Conservation (phyloP, 2,888 invertebrate genomes). For the Oxyteleia sp. region DNA sequence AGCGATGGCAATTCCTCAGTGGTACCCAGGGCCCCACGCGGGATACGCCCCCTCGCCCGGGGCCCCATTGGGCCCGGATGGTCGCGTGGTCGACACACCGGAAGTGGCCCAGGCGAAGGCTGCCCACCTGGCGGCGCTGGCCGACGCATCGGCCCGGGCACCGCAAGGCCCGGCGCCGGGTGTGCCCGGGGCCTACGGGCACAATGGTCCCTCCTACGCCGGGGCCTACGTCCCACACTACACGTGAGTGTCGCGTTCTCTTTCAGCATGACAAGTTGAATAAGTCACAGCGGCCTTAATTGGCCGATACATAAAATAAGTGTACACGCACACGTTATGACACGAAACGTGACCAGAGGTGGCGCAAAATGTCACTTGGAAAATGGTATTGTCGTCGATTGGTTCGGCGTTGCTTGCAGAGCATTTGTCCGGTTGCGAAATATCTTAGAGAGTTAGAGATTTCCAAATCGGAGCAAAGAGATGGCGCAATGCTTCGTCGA, state of each 20-base stretch:
- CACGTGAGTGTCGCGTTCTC: constrained; percentile 52
- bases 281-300: constrained; percentile 48
- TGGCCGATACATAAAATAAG: constrained; percentile 13
- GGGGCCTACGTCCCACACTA: constrained; percentile 68
- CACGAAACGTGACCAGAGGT: constrained; percentile 17
- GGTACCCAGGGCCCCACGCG: constrained; percentile 79
- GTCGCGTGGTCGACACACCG: constrained; percentile 83
- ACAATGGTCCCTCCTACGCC: constrained; percentile 62
- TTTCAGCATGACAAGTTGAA: constrained; percentile 25
- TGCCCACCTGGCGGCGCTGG: constrained; percentile 80
- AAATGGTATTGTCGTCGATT: constrained; percentile 9
- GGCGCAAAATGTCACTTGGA: constrained; percentile 22
- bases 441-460: constrained; percentile 4
- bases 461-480: constrained; percentile 20
- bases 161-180: constrained; percentile 73
- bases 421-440: not conserved
- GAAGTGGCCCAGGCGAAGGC: constrained; percentile 85
- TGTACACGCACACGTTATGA: not conserved
- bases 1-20: constrained; percentile 61
- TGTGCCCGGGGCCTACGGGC: constrained; percentile 39
- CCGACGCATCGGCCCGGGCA: constrained; percentile 85
- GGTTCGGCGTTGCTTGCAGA: not conserved
- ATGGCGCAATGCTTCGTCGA: constrained; percentile 16
- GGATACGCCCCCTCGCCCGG: constrained; percentile 50
- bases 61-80: constrained; percentile 82